A percentile compares a stretch with the other conserved stretches of the same genome.
These are phyloP conservation scores for Cataglyphis cursor DNA, from an alignment of 2,888 invertebrate species.

Conservation along the genomic window DNA sequence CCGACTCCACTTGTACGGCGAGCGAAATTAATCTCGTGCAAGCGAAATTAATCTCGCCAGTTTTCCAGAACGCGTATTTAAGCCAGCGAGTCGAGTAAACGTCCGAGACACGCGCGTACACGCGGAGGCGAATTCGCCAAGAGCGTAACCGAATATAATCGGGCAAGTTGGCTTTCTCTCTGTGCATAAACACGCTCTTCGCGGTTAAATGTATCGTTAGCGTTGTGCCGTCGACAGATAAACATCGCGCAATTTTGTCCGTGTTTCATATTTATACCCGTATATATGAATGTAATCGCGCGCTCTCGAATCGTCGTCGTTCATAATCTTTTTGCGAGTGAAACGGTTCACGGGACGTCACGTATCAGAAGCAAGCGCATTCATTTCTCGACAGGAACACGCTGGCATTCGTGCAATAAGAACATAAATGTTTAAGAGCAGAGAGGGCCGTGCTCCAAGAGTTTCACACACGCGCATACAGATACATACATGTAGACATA, in stretches of 20 bases:
- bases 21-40: not conserved
- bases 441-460: not conserved
- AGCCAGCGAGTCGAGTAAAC: conserved; percentile 43
- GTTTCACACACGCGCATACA: not conserved
- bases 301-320: conserved; percentile 18
- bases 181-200: conserved; percentile 6
- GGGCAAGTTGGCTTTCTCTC: not conserved
- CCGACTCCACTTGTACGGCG: not conserved
- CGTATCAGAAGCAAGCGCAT: conserved; percentile 25
- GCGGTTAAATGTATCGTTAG: conserved; percentile 34
- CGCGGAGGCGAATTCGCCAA: conserved; percentile 13
- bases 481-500: too few relatives aligned
- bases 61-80: conserved; percentile 28
- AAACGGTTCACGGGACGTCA: conserved; percentile 2
- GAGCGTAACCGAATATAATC: conserved; percentile 46
- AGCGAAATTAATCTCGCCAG: conserved; percentile 41
- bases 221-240: not conserved
- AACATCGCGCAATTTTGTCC: conserved; percentile 14
- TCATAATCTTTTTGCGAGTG: not conserved
- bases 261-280: conserved; percentile 45
- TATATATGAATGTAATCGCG: conserved; percentile 18
- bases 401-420: conserved; percentile 27
- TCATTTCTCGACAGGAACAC: conserved; percentile 22
- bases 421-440: conserved; percentile 46
- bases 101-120: conserved; percentile 39